Evolutionary conservation across 2,797 vertebrate genomes (phyloP).

Genomic region (Mormyrops boulengeri): DNA sequence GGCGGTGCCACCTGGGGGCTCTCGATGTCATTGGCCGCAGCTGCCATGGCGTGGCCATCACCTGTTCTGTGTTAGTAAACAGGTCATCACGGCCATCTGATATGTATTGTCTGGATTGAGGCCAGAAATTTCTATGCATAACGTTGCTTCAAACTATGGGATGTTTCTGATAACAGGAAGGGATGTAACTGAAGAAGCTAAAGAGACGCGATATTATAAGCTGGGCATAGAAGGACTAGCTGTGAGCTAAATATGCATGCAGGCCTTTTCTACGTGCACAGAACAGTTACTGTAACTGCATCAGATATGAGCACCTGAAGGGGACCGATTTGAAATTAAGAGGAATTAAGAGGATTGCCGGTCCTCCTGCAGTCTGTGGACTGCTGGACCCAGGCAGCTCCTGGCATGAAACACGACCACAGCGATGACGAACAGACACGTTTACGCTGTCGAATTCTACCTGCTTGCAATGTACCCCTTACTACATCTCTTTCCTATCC

Average conservation of each 20-base stretch:
- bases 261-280: not conserved
- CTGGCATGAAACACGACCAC: not conserved
- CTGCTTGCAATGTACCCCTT: not conserved
- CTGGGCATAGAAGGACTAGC: not conserved
- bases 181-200: not conserved
- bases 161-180: not conserved
- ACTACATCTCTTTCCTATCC: not conserved
- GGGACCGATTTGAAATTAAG: not conserved
- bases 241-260: not conserved
- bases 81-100: not conserved
- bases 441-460: not conserved
- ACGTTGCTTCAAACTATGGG: not conserved
- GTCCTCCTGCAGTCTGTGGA: not conserved
- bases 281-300: not conserved
- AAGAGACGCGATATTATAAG: not conserved
- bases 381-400: not conserved
- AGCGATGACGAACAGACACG: not conserved
- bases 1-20: not conserved
- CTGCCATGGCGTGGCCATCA: not conserved
- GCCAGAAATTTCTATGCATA: not conserved
- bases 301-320: not conserved
- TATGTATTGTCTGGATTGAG: not conserved
- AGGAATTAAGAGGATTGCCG: not conserved
- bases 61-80: conserved; percentile 10
- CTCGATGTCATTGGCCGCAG: not conserved